Percentiles rank a stretch among this genome's conserved stretches.
Evolutionary conservation across 1,140 invertebrate species (phyloP).

Genomic region (Caenorhabditis tropicalis): DNA sequence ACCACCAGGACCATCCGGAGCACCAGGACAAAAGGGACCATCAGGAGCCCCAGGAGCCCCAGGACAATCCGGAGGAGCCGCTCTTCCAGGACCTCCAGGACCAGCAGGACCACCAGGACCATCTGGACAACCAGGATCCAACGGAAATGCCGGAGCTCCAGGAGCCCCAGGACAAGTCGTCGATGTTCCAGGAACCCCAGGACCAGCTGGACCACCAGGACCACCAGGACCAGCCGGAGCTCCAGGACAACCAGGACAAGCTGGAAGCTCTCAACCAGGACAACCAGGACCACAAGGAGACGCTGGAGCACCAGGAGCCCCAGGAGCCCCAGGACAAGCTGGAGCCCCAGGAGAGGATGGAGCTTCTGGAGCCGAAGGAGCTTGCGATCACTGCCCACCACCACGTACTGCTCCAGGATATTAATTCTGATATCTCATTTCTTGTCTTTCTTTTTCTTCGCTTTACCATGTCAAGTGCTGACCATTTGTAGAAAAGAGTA

Average conservation of each 20-base stretch:
- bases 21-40: conserved; percentile 62
- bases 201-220: conserved; percentile 62
- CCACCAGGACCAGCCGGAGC: conserved; percentile 59
- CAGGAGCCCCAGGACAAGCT: conserved; percentile 61
- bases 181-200: conserved; percentile 57
- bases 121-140: conserved; percentile 60
- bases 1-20: conserved; percentile 62
- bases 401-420: conserved; percentile 59
- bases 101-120: conserved; percentile 64
- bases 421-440: conserved; percentile 34
- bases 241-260: conserved; percentile 59
- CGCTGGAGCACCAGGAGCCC: conserved; percentile 62
- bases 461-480: conserved; percentile 17
- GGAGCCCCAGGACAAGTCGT: conserved; percentile 63
- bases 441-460: conserved; percentile 6
- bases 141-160: conserved; percentile 54
- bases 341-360: conserved; percentile 65
- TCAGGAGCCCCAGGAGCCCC: conserved; percentile 62
- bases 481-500: neutral
- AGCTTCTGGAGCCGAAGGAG: conserved; percentile 59
- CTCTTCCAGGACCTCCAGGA: conserved; percentile 55
- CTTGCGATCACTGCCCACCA: conserved; percentile 59
- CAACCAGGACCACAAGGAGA: conserved; percentile 47
- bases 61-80: conserved; percentile 67
- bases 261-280: conserved; percentile 48